Evolutionary conservation across 2,888 invertebrate genomes (phyloP).

Genomic region (Hypolimnas misippus): DNA sequence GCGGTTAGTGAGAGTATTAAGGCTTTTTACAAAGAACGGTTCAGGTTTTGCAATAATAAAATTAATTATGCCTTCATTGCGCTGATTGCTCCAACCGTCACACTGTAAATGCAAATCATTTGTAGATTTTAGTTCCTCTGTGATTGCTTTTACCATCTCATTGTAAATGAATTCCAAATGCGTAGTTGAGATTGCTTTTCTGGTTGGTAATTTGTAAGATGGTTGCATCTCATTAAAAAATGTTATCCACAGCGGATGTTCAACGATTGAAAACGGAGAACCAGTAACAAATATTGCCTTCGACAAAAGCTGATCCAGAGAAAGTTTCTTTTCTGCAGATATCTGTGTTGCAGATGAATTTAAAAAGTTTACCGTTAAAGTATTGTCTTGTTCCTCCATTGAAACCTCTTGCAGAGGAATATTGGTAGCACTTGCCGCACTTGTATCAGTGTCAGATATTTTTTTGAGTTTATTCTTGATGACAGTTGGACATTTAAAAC

Average conservation of each 20-base stretch:
- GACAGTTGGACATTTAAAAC: too few relatives aligned
- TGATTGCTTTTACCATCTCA: constrained; percentile 1
- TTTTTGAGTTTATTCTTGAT: too few relatives aligned
- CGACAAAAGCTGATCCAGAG: constrained; percentile 8
- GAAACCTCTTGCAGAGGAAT: too few relatives aligned
- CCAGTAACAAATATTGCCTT: constrained; percentile 17
- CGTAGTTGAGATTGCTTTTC: background rate
- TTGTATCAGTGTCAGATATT: too few relatives aligned
- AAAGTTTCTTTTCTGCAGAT: constrained; percentile 13
- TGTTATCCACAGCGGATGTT: constrained; percentile 18
- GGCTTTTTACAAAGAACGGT: constrained; percentile 3
- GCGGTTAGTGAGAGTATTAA: constrained; percentile 7
- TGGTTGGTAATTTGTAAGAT: background rate
- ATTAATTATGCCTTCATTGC: constrained; percentile 19
- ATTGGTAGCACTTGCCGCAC: too few relatives aligned
- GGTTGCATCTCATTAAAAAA: constrained; percentile 11
- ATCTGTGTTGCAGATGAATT: constrained; percentile 8
- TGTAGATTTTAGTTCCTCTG: constrained; percentile 12
- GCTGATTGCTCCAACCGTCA: constrained; percentile 15
- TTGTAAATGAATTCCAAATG: constrained; percentile 7
- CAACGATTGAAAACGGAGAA: constrained; percentile 9
- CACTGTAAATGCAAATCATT: constrained; percentile 22
- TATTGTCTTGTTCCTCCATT: too few relatives aligned
- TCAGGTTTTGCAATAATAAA: constrained; percentile 14
- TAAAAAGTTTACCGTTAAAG: too few relatives aligned